Percentiles rank a stretch among this genome's conserved stretches.
These are phyloP conservation scores for Lepisosteus osseus DNA, from an alignment of 2,113 vertebrate species.

Conservation along the genomic window DNA sequence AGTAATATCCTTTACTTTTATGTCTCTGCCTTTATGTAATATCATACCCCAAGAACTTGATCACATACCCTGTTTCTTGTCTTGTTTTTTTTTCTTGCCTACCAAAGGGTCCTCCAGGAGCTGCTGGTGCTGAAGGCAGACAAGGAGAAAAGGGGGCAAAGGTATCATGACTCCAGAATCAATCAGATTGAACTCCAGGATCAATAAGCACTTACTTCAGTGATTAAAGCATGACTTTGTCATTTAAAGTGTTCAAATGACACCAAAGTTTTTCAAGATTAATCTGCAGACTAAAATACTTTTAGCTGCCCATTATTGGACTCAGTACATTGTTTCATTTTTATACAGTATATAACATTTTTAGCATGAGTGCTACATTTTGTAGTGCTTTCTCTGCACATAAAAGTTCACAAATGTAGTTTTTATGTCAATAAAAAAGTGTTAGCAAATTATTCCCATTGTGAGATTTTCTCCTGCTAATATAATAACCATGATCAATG, in stretches of 20 bases:
- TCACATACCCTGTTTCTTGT: no score
- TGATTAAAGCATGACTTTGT: slow-evolving; percentile 17
- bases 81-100: slow-evolving; percentile 20
- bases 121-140: slow-evolving; percentile 85
- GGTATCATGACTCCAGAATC: slow-evolving; percentile 60
- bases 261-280: no score
- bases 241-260: no score
- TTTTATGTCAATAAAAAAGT: no score
- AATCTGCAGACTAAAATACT: not conserved
- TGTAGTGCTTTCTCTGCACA: not conserved
- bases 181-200: not conserved
- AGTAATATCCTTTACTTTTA: no score
- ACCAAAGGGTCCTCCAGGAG: slow-evolving; percentile 86
- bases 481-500: no score
- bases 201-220: not conserved
- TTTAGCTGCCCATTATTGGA: slow-evolving; percentile 10
- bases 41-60: no score
- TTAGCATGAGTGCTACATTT: not conserved
- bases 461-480: no score
- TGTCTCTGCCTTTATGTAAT: no score
- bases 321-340: not conserved
- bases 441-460: no score
- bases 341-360: not conserved
- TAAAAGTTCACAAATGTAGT: not conserved
- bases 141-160: slow-evolving; percentile 97